Evolutionary conservation across 2,888 invertebrate species (phyloP).

Genomic region (Conchocele bisecta): DNA sequence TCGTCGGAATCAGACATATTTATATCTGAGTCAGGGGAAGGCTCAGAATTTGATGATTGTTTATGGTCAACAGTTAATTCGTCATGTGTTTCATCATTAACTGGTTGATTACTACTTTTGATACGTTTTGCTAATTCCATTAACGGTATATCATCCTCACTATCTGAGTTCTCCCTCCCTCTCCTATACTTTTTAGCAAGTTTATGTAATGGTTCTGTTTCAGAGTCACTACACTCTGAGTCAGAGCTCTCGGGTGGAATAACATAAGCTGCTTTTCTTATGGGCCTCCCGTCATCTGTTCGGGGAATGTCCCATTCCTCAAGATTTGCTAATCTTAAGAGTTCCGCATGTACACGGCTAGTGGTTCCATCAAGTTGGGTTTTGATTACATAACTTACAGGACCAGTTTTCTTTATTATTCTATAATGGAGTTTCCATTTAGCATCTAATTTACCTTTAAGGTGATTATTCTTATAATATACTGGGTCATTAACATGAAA

Average conservation of each 20-base stretch:
- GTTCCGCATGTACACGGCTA: slow-evolving; percentile 25
- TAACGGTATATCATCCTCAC: slow-evolving; percentile 43
- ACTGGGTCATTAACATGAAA: slow-evolving; percentile 51
- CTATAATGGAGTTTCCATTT: slow-evolving; percentile 49
- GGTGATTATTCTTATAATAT: slow-evolving; percentile 37
- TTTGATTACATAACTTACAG: slow-evolving; percentile 33
- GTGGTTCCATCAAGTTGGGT: slow-evolving; percentile 33
- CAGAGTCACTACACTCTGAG: not conserved
- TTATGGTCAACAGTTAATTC: no score
- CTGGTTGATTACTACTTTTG: no score
- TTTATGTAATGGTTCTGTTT: slow-evolving; percentile 1
- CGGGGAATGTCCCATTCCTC: slow-evolving; percentile 18
- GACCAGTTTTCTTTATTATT: slow-evolving; percentile 38
- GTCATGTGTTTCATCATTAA: no score
- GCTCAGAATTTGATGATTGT: no score
- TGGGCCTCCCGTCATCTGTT: not conserved
- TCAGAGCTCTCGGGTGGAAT: slow-evolving; percentile 6
- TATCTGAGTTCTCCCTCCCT: slow-evolving; percentile 18
- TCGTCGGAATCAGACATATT: no score
- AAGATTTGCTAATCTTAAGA: slow-evolving; percentile 20
- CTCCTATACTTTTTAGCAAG: slow-evolving; percentile 12
- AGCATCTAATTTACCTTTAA: slow-evolving; percentile 34
- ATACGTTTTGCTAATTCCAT: slow-evolving; percentile 18
- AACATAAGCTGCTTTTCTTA: slow-evolving; percentile 13
- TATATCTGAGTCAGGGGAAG: no score